Percentiles rank a stretch among this genome's conserved stretches.
These are phyloP conservation scores for Drosophila virilis DNA, from an alignment of 1,140 invertebrate genomes.

Conservation along the genomic window DNA sequence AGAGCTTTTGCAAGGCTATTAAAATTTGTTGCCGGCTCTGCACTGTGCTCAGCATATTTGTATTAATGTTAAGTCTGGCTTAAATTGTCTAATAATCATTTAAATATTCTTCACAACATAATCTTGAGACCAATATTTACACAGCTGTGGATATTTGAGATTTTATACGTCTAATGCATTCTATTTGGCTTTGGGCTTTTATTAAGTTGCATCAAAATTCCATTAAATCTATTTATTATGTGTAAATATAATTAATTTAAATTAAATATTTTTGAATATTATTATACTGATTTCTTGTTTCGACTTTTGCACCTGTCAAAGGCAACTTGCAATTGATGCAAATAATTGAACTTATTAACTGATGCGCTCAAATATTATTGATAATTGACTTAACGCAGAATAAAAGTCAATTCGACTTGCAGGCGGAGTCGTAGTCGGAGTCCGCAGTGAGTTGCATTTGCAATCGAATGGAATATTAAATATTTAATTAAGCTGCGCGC, in stretches of 20 bases:
- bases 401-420: constrained; percentile 31
- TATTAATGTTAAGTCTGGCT: too few relatives aligned
- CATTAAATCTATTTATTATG: not conserved
- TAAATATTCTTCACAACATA: too few relatives aligned
- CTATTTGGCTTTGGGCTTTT: too few relatives aligned
- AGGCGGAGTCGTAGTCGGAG: not conserved
- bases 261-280: not conserved
- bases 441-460: constrained; percentile 3
- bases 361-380: constrained; percentile 51
- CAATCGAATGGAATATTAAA: constrained; percentile 57
- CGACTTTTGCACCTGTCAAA: not conserved
- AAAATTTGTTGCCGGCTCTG: not conserved
- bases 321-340: constrained; percentile 48
- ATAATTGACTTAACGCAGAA: constrained; percentile 67
- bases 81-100: too few relatives aligned
- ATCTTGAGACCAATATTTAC: too few relatives aligned
- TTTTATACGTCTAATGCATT: too few relatives aligned
- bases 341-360: constrained; percentile 57
- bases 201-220: too few relatives aligned
- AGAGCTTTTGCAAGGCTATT: not conserved
- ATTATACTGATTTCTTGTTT: not conserved
- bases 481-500: constrained; percentile 80
- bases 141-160: too few relatives aligned
- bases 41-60: too few relatives aligned
- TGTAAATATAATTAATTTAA: not conserved